Base-by-base conservation (phyloP, 2,113 vertebrate genomes). In the Tupaia tana region DNA sequence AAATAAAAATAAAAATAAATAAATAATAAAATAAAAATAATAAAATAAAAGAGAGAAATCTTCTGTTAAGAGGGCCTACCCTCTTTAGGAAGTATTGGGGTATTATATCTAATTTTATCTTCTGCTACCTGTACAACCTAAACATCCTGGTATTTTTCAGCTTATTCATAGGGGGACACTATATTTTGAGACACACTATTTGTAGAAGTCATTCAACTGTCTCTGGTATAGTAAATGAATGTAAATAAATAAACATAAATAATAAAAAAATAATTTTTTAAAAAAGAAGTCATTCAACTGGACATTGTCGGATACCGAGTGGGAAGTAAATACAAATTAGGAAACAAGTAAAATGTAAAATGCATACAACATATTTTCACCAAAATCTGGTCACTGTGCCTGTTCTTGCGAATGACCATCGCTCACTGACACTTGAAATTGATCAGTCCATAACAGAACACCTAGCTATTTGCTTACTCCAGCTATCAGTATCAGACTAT, bases 51-150 rank as follows among this genome's bases (percentile, higher is more conserved):
- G 43, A 43, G 43, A 43, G 43, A 43, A 66, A 13, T 67, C 22
- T 82, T 93, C 61, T 54, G 13, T 74, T 88, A 90, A 87, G n/a
- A 90, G 58, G 31, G 15, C 86, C 78, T 43, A 79, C 10, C n/a
- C 20, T 71, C 54, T 66, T 94, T 75, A 80, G 43, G 95, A 88
- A 95, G 54, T n/a, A 87, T 6, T 67, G 58, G 27, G 29, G 1
- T 80, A 27, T 58, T 61, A 71, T 63, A 93, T 89, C 27, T 71
- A 82, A 84, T 93, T 93, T 94, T 83, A 34, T 80, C 43, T 71
- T 67, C 31, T 84, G 29, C 71, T 95, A 9, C n/a, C 43, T 78
- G 27, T 71, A 86, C 77, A 94, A 78, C 34, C 81, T 73, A 81
- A 92, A 81, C 24, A 74, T 86, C 18, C 29, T 89, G 13, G 27